Conservation (phyloP, 2,113 vertebrate genomes). For the Hippoglossus stenolepis region DNA sequence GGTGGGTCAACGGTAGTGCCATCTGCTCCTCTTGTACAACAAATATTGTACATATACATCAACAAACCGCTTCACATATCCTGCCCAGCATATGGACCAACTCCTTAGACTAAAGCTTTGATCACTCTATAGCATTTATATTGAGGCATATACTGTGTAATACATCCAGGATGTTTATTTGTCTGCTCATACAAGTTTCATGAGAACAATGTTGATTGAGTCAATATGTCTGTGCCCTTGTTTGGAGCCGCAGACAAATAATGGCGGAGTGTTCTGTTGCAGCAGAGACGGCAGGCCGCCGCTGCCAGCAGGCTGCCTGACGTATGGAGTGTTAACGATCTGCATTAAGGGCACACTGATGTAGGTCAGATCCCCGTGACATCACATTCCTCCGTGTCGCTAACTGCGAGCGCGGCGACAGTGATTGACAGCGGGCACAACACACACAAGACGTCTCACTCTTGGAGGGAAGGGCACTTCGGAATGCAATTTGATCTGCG, state of each 20-base stretch:
- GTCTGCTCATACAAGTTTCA: slow-evolving; percentile 39
- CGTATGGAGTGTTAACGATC: slow-evolving; percentile 38
- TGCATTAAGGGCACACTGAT: slow-evolving; percentile 43
- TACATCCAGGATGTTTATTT: slow-evolving; percentile 48
- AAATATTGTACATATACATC: slow-evolving; percentile 59
- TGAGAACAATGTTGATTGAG: slow-evolving; percentile 44
- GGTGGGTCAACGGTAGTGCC: slow-evolving; percentile 77
- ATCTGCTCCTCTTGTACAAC: slow-evolving; percentile 66
- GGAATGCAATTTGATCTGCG: slow-evolving; percentile 63
- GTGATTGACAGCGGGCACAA: slow-evolving; percentile 45
- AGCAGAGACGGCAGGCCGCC: not conserved
- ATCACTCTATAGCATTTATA: slow-evolving; percentile 37
- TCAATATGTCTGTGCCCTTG: slow-evolving; percentile 30
- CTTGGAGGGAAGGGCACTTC: slow-evolving; percentile 26
- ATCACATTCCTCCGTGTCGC: slow-evolving; percentile 58
- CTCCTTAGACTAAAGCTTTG: slow-evolving; percentile 28
- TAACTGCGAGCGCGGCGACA: slow-evolving; percentile 24
- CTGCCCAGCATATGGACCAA: slow-evolving; percentile 6
- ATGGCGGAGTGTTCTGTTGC: slow-evolving; percentile 15
- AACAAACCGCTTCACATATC: slow-evolving; percentile 50
- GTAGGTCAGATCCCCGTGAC: slow-evolving; percentile 56
- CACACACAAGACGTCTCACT: slow-evolving; percentile 31
- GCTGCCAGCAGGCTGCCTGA: slow-evolving; percentile 17
- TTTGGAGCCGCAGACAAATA: slow-evolving; percentile 25
- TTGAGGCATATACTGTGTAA: slow-evolving; percentile 45